Base-by-base conservation (phyloP, 23 tunicate species). In the Phallusia fumigata region DNA sequence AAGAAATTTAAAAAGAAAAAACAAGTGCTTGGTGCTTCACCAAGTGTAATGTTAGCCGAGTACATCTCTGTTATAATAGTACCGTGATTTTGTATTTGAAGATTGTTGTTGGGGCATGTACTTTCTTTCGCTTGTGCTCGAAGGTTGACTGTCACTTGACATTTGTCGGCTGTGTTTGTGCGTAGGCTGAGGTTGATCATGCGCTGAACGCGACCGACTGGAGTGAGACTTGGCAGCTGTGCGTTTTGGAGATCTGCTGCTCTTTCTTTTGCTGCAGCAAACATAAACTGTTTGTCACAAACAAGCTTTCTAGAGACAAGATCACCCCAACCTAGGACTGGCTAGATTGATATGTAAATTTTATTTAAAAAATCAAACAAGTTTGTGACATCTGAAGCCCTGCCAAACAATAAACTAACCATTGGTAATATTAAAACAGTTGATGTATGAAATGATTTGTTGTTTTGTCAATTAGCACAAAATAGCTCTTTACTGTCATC, bases 171-270 rank as follows among this genome's bases (percentile, higher is more conserved):
- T 24, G 28, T 58, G 69, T 58, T 58, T 58, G 13, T 58, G 69
- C 3, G 69, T 6, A 0, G 75, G 76, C 24, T 76, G 76, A 28
- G 87, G 49, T 53, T 69, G 81, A 12, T 76, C 87, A 73, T 84
- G 81, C 0, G 81, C 53, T 19, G 87, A 85, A 65, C 77, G 79
- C 16, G 83, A 78, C 24, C 88, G 78, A 35, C 69, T 85, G 44
- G 78, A 74, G n/a, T 35, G 78, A 16, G 75, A 64, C 28, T 79
- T 79, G 11, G 51, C 33, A 16, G 47, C 19, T 49, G 88, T n/a
- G 22, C 88, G 75, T 64, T 85, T 85, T 15, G 88, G 88, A 64
- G 88, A 85, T 40, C 88, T 24, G 44, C 88, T 85, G 49, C 83
- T 75, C 35, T 85, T 85, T 33, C 88, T 74, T 47, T 80, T 84